These are phyloP conservation scores for Hemistola chrysoprasaria DNA, from an alignment of 2,888 invertebrate genomes.

Conservation along the genomic window DNA sequence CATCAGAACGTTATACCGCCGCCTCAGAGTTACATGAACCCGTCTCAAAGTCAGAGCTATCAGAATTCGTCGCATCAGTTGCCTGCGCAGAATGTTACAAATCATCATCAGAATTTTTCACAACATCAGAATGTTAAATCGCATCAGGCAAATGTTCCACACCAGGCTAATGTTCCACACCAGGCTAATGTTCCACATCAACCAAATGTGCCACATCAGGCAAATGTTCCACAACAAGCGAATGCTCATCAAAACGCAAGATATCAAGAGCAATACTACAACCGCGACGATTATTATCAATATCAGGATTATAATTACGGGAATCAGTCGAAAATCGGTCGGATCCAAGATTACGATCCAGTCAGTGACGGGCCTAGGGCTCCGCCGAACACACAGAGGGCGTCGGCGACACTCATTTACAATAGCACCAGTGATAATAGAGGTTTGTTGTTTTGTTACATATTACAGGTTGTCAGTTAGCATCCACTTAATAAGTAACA, in stretches of 20 bases:
- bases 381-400: conserved; percentile 88
- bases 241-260: conserved; percentile 42
- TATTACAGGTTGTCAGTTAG: too few relatives aligned
- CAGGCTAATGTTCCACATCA: too few relatives aligned
- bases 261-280: conserved; percentile 36
- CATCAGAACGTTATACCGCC: conserved; percentile 13
- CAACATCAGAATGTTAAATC: conserved; percentile 6
- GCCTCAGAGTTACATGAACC: conserved; percentile 24
- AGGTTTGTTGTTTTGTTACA: too few relatives aligned
- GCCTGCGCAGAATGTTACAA: not conserved
- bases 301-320: conserved; percentile 44
- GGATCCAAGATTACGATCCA: conserved; percentile 92
- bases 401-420: conserved; percentile 92
- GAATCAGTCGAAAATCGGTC: conserved; percentile 82
- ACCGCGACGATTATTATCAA: conserved; percentile 46
- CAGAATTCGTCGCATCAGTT: conserved; percentile 4
- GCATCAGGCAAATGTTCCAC: conserved; percentile 8
- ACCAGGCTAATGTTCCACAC: too few relatives aligned
- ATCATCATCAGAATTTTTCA: conserved; percentile 6
- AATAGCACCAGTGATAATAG: conserved; percentile 78
- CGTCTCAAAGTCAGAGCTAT: conserved; percentile 25
- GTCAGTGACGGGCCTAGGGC: conserved; percentile 86
- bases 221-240: conserved; percentile 28
- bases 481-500: too few relatives aligned
- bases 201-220: conserved; percentile 2